Evolutionary conservation across 1,140 invertebrate species (phyloP).

Genomic region (Hydropsyche tenuis): DNA sequence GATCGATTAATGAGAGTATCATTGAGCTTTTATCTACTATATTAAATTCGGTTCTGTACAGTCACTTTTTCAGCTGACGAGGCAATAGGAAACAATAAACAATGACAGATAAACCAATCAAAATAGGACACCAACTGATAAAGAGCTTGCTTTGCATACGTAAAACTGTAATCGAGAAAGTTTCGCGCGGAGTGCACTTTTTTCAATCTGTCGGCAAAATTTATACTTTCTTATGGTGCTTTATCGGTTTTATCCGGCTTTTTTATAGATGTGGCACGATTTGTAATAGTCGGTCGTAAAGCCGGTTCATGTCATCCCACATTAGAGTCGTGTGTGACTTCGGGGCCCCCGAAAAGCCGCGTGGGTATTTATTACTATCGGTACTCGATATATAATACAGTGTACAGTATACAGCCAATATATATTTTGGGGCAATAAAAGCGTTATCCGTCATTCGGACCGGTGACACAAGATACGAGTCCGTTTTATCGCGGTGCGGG

Average conservation of each 20-base stretch:
- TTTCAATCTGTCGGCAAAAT: too few species aligned
- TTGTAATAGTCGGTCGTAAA: slow-evolving; percentile 34
- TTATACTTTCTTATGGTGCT: too few species aligned
- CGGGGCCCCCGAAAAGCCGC: slow-evolving; percentile 2
- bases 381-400: slow-evolving; percentile 5
- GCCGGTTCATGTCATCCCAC: slow-evolving; percentile 37
- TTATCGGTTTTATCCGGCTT: slow-evolving; percentile 5
- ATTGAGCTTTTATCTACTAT: slow-evolving; percentile 11
- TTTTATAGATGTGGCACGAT: slow-evolving; percentile 37
- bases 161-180: too few species aligned
- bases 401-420: background rate
- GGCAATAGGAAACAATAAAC: too few species aligned
- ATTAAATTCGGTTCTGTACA: background rate
- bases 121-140: too few species aligned
- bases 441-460: slow-evolving; percentile 28
- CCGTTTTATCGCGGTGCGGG: slow-evolving; percentile 18
- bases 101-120: too few species aligned
- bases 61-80: background rate
- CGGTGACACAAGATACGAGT: slow-evolving; percentile 28
- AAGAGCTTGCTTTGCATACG: too few species aligned
- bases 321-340: slow-evolving; percentile 28
- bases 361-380: slow-evolving; percentile 35
- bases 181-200: too few species aligned
- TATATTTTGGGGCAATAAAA: slow-evolving; percentile 23
- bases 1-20: slow-evolving; percentile 20